These are phyloP conservation scores for Hippocampus abdominalis DNA, from an alignment of 2,113 vertebrate genomes.

Conservation along the genomic window DNA sequence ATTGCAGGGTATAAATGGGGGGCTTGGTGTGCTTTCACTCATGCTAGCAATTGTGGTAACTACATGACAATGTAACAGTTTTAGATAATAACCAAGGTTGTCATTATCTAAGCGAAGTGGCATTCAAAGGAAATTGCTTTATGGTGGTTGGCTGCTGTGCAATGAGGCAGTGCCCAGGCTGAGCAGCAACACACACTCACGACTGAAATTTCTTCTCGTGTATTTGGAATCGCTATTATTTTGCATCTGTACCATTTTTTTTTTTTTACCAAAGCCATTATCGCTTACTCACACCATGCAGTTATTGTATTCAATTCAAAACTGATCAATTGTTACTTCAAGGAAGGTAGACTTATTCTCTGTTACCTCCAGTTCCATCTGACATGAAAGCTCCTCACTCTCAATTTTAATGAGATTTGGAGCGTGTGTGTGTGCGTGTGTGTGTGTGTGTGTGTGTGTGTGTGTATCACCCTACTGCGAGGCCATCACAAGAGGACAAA, in stretches of 20 bases:
- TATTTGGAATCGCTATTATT: background rate
- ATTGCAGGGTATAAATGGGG: slow-evolving; percentile 47
- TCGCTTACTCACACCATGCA: background rate
- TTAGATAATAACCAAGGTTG: slow-evolving; percentile 2
- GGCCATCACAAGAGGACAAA: slow-evolving; percentile 70
- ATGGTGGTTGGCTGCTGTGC: slow-evolving; percentile 1
- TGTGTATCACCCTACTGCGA: slow-evolving; percentile 60
- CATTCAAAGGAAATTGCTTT: slow-evolving; percentile 23
- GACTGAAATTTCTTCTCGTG: background rate
- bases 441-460: background rate
- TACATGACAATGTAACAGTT: slow-evolving; percentile 8
- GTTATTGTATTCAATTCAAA: background rate
- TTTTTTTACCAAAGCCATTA: background rate
- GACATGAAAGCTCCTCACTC: slow-evolving; percentile 35
- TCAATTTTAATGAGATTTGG: slow-evolving; percentile 71
- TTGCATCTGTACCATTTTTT: background rate
- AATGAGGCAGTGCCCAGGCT: background rate
- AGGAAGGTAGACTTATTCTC: slow-evolving; percentile 9
- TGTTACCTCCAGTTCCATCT: slow-evolving; percentile 21
- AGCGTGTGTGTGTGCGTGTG: slow-evolving; percentile 17
- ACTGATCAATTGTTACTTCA: background rate
- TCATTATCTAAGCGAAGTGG: slow-evolving; percentile 14
- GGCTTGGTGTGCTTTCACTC: slow-evolving; percentile 29
- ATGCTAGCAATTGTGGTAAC: slow-evolving; percentile 42
- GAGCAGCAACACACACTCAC: slow-evolving; percentile 36